Conservation (phyloP, 2,797 vertebrate species). For the Xerus rutilus region DNA sequence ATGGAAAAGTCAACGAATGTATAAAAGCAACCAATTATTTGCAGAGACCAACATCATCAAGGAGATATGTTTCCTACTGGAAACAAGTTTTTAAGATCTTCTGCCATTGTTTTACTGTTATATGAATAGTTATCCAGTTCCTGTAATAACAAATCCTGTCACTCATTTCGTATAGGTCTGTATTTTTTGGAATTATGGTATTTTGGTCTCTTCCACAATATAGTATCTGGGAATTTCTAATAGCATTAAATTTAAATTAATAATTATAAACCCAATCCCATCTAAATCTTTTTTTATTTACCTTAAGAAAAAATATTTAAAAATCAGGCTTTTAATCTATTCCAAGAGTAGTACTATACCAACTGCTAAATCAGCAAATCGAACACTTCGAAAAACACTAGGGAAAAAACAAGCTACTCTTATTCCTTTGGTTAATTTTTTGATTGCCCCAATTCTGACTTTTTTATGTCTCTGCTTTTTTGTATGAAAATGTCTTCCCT, state of each 20-base stretch:
- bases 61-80: slow-evolving; percentile 26
- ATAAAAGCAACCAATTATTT: slow-evolving; percentile 27
- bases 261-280: slow-evolving; percentile 70
- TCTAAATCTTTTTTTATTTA: slow-evolving; percentile 44
- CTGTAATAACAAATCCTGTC: neutral
- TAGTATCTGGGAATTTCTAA: slow-evolving; percentile 30
- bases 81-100: slow-evolving; percentile 39
- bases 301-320: slow-evolving; percentile 70
- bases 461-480: slow-evolving; percentile 56
- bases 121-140: slow-evolving; percentile 1
- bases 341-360: slow-evolving; percentile 71
- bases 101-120: slow-evolving; percentile 18
- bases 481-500: slow-evolving; percentile 61
- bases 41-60: neutral
- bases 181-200: slow-evolving; percentile 24
- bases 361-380: slow-evolving; percentile 73
- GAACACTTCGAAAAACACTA: slow-evolving; percentile 68
- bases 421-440: slow-evolving; percentile 71
- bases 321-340: slow-evolving; percentile 58
- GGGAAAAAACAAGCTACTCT: slow-evolving; percentile 56
- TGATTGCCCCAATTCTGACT: slow-evolving; percentile 47
- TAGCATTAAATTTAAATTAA: slow-evolving; percentile 77
- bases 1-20: slow-evolving; percentile 10
- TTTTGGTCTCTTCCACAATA: slow-evolving; percentile 55
- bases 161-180: neutral